Evolutionary conservation across 2,113 vertebrate species (phyloP).

Genomic region (Pseudopodoces humilis): DNA sequence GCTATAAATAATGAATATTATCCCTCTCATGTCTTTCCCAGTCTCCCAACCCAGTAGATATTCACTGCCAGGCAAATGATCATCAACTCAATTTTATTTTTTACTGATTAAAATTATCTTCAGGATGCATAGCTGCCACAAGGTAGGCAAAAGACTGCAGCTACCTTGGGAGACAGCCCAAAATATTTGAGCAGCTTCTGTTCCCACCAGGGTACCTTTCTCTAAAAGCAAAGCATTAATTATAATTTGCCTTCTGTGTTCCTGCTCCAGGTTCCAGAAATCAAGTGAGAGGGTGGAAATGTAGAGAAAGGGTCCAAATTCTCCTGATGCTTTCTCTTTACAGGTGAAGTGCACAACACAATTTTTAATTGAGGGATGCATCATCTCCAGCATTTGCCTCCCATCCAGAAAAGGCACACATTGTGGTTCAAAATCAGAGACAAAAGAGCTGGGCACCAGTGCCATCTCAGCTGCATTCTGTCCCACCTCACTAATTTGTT

Average conservation of each 20-base stretch:
- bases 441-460: neutral
- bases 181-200: constrained; percentile 8
- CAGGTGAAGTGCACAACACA: neutral
- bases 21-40: neutral
- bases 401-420: neutral
- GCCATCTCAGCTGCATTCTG: neutral
- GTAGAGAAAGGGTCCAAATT: neutral
- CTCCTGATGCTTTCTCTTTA: neutral
- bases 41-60: neutral
- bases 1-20: constrained; percentile 62
- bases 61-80: constrained; percentile 32
- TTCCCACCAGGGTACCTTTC: neutral
- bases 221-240: neutral
- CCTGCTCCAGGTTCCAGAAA: neutral
- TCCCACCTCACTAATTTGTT: neutral
- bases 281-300: neutral
- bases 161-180: neutral
- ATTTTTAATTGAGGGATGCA: neutral
- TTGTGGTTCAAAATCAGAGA: neutral
- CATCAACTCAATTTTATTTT: constrained; percentile 16
- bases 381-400: neutral
- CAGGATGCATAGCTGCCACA: neutral
- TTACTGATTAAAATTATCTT: constrained; percentile 15
- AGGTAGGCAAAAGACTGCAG: neutral
- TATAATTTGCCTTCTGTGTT: neutral